A percentile compares a stretch with the other conserved stretches of the same genome.
phyloP scores from a whole-genome alignment of 2,888 invertebrate genomes.

The Lobophora halterata region DNA sequence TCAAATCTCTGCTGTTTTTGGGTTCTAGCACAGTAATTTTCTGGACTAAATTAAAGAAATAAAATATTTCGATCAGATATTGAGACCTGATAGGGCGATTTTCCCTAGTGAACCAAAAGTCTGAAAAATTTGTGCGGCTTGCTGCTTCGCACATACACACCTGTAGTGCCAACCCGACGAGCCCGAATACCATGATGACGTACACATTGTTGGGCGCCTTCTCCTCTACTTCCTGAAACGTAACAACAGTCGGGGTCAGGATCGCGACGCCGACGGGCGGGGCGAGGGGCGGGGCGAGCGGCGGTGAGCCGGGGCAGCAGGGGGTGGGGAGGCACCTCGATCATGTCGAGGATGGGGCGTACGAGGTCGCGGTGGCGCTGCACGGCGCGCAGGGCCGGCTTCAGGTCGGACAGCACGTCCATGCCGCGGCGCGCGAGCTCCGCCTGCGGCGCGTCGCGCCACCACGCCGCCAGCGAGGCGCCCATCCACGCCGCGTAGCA shows the following conservation, averaged over 20 bases:
- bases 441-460: constrained; percentile 67
- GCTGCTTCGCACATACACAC: constrained; percentile 39
- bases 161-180: constrained; percentile 61
- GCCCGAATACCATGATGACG: constrained; percentile 62
- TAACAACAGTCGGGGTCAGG: neutral
- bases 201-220: constrained; percentile 72
- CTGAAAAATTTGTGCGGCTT: too few species aligned
- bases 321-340: constrained; percentile 49
- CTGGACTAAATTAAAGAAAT: too few species aligned
- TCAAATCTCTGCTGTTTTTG: too few species aligned
- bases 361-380: constrained; percentile 66
- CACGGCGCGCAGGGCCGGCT: constrained; percentile 70
- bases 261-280: too few species aligned
- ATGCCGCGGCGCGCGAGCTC: constrained; percentile 68
- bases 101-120: too few species aligned
- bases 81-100: too few species aligned
- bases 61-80: too few species aligned
- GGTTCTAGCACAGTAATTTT: too few species aligned
- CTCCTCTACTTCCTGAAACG: constrained; percentile 67
- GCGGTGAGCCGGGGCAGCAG: too few species aligned
- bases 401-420: constrained; percentile 71
- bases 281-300: too few species aligned
- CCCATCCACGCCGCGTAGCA: constrained; percentile 74
- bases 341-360: constrained; percentile 65
- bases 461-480: constrained; percentile 68